Base-by-base conservation (phyloP, 2,888 invertebrate species). In the Keiferia lycopersicella region DNA sequence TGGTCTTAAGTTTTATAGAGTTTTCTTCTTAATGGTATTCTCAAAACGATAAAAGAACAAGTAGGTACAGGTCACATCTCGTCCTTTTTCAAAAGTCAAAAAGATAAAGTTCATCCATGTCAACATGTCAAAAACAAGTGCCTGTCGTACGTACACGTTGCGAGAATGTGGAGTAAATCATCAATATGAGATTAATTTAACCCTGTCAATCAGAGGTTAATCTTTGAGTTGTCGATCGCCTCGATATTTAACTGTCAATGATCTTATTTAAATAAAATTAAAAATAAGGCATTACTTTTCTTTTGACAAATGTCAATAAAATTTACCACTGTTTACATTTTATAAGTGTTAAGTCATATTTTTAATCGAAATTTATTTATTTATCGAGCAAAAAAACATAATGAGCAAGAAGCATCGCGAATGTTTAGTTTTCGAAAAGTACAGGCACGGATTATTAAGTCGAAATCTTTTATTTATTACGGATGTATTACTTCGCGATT, bases 131-230 rank as follows among this genome's bases (percentile, higher is more conserved):
- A 45, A 45, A 45, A n/a, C 41, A 14, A 41, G 41, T 41, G 14
- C 12, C 41, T 41, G 41, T 14, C 14, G n/a, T 14, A 14, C 41
- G 12, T 41, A 41, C 41, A 41, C 41, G n/a, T 45, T 16, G 45
- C 16, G 16, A n/a, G n/a, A 45, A 45, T 16, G 8, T 45, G 7
- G n/a, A n/a, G 45, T 45, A 45, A 45, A 4, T 45, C 16, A 41
- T 41, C 41, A 41, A 41, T n/a, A 41, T n/a, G 41, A 41, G 45
- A n/a, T 45, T 45, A 16, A 45, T n/a, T 45, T 45, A 16, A 45
- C 45, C 45, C 45, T 45, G 45, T 45, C 45, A 45, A 45, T 45
- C 45, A 45, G 16, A 16, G n/a, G n/a, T 41, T 41, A 41, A 41
- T 6, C 16, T 45, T 45, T 45, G 45, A 45, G 3, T 4, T 16